Base-by-base conservation (phyloP, 2,888 invertebrate species). In the Lymantria dispar region DNA sequence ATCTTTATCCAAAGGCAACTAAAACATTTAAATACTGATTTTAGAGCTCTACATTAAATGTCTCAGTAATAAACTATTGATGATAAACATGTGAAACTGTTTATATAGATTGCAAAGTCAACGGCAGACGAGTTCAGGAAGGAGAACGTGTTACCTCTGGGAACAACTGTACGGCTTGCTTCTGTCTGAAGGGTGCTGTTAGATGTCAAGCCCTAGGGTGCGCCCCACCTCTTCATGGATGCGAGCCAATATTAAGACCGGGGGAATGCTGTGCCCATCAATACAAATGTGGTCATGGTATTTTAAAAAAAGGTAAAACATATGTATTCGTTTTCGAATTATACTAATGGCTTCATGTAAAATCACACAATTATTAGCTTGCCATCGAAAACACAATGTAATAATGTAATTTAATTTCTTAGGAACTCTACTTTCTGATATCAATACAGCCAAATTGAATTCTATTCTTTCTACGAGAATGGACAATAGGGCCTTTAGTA, bases 191-290 rank as follows among this genome's bases (percentile, higher is more conserved):
- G 65, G 96, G 96, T 0, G 83, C 92, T 0, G 92, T 95, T 43
- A 92, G 94, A 41, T 97, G 97, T 80, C 95, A 95, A 60, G 94
- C 95, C 5, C 91, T 96, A 52, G 93, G 94, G 14, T 97, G 97
- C 72, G 94, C 96, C 0, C 95, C 95, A 0, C 93, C 95, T 0
- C 89, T 96, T 52, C 93, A 94, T 58, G 96, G 95, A 45, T 97
- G 97, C 80, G 90, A 87, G 45, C 96, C 97, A 0, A 93, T 96
- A 45, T 93, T 96, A 47, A 94, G 94, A 45, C 91, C 93, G 38
- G 96, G 96, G 1, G 95, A 96, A 74, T 97, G 97, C 81, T 97
- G 97, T 74, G 96, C 97, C 10, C 94, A 95, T 45, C 95, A 95
- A 74, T 97, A 97, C 80, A 94, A 95, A 69, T 97, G 97, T 76